A percentile compares a stretch with the other conserved stretches of the same genome.
phyloP scores from a whole-genome alignment of 1,140 invertebrate genomes.

The Philotrypesis tridentata region DNA sequence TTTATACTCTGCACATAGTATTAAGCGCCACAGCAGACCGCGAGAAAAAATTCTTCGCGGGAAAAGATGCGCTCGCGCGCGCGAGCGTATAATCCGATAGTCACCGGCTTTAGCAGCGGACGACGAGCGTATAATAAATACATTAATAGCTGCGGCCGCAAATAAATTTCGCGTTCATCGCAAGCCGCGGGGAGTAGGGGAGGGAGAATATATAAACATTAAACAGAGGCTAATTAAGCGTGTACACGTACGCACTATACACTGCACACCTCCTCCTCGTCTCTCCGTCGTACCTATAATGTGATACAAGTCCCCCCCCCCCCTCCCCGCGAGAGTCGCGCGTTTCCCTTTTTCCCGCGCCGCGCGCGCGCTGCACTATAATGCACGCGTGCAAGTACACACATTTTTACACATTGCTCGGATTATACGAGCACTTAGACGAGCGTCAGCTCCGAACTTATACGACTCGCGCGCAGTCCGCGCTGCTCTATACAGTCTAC shows the following conservation, averaged over 20 bases:
- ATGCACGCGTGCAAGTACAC: background rate
- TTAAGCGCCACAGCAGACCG: background rate
- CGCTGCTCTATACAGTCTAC: too few relatives aligned
- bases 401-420: background rate
- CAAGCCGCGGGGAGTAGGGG: background rate
- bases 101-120: background rate
- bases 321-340: too few relatives aligned
- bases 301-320: background rate
- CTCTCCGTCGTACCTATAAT: background rate
- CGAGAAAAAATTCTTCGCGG: background rate
- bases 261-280: background rate
- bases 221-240: constrained; percentile 3
- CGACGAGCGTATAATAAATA: background rate
- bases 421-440: too few relatives aligned
- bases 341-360: constrained; percentile 1
- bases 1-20: too few relatives aligned
- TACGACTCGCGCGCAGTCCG: too few relatives aligned
- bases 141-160: background rate
- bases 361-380: too few relatives aligned
- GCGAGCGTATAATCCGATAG: too few relatives aligned
- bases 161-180: constrained; percentile 15
- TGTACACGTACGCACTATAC: background rate
- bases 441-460: too few relatives aligned
- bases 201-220: background rate
- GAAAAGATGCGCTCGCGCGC: too few relatives aligned